These are phyloP conservation scores for Minunthozetes semirufus DNA, from an alignment of 2,888 invertebrate species.

Conservation along the genomic window DNA sequence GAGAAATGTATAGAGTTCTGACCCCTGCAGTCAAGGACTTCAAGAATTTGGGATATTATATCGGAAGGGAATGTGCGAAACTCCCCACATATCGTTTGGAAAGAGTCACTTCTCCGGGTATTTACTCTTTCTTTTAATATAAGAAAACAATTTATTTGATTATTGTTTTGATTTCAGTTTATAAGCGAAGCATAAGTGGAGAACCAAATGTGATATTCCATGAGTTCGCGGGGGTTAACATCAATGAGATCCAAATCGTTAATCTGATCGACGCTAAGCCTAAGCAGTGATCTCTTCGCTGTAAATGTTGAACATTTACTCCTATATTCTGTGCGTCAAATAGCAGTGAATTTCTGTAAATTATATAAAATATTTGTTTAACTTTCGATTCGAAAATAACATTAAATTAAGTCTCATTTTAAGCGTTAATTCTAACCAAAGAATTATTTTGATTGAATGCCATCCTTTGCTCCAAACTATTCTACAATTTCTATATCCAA, in stretches of 20 bases:
- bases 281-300: neutral
- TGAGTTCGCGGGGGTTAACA: slow-evolving; percentile 67
- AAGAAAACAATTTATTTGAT: no score
- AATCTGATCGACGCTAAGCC: slow-evolving; percentile 49
- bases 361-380: no score
- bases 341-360: no score
- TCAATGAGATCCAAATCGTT: slow-evolving; percentile 65
- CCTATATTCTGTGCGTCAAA: no score
- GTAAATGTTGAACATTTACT: no score
- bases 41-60: slow-evolving; percentile 61
- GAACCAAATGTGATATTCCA: slow-evolving; percentile 58
- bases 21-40: slow-evolving; percentile 61
- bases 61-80: slow-evolving; percentile 62
- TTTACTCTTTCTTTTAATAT: neutral
- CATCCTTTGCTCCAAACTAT: neutral
- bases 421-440: neutral
- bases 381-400: no score
- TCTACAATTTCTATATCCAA: neutral
- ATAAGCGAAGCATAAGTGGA: slow-evolving; percentile 53
- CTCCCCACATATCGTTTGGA: slow-evolving; percentile 67
- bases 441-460: neutral
- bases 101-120: slow-evolving; percentile 60
- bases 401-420: no score
- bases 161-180: slow-evolving; percentile 52
- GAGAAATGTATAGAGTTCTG: slow-evolving; percentile 67